A percentile compares a stretch with the other conserved stretches of the same genome.
Evolutionary conservation across 2,888 invertebrate species (phyloP).

Genomic region (Incurvaria masculella): DNA sequence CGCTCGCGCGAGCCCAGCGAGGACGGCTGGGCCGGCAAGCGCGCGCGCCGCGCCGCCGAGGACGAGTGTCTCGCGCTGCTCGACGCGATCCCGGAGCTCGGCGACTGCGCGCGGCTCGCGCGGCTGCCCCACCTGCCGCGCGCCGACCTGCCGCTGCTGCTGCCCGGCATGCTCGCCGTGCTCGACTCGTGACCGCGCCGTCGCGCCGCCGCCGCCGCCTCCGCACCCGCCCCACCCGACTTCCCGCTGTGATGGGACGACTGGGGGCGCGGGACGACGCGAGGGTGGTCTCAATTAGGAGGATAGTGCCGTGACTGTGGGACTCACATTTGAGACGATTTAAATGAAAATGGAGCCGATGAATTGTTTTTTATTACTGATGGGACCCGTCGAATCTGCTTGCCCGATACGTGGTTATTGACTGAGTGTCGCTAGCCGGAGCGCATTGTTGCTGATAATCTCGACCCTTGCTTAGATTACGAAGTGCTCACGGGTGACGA

Average conservation of each 20-base stretch:
- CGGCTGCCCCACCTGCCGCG: slow-evolving; percentile 35
- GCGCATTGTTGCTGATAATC: too few relatives aligned
- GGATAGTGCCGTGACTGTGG: background rate
- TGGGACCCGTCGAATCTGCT: too few relatives aligned
- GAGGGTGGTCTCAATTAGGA: background rate
- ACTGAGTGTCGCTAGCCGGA: too few relatives aligned
- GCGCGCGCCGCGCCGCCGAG: slow-evolving; percentile 43
- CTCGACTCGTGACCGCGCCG: slow-evolving; percentile 53
- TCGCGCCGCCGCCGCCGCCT: slow-evolving; percentile 15
- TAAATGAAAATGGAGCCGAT: background rate
- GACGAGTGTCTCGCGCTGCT: slow-evolving; percentile 47
- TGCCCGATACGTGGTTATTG: too few relatives aligned
- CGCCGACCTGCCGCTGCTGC: slow-evolving; percentile 38
- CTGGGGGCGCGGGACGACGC: too few relatives aligned
- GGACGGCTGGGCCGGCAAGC: slow-evolving; percentile 42
- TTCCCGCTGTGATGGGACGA: background rate
- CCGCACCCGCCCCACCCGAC: background rate
- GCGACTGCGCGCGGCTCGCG: slow-evolving; percentile 47
- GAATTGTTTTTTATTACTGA: too few relatives aligned
- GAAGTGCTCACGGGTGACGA: background rate
- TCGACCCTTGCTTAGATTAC: too few relatives aligned
- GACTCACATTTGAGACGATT: background rate
- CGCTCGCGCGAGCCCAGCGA: slow-evolving; percentile 47
- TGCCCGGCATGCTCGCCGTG: slow-evolving; percentile 43
- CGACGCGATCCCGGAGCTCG: slow-evolving; percentile 49